These are phyloP conservation scores for Peromyscus melanophrys DNA, from an alignment of 2,797 vertebrate species.

Conservation along the genomic window DNA sequence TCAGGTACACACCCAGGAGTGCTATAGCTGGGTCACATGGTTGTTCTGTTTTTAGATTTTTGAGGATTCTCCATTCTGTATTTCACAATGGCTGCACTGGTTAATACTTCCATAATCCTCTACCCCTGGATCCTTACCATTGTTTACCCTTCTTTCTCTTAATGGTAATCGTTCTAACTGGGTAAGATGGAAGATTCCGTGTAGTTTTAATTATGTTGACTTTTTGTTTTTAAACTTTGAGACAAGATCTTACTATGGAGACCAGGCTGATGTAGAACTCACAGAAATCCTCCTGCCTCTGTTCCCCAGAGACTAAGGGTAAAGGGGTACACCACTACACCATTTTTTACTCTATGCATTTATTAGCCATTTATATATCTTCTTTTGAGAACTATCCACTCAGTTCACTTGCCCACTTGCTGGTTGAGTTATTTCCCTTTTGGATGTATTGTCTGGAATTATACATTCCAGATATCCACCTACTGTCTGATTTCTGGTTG, in stretches of 20 bases:
- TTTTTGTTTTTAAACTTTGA: neutral
- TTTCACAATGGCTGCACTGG: neutral
- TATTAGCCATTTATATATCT: neutral
- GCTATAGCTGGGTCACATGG: neutral
- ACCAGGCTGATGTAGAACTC: neutral
- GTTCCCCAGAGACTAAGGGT: neutral
- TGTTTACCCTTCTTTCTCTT: neutral
- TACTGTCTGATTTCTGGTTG: neutral
- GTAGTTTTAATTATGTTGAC: neutral
- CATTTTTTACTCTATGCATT: neutral
- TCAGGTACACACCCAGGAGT: neutral
- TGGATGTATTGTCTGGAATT: neutral
- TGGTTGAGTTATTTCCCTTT: neutral
- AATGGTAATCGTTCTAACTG: neutral
- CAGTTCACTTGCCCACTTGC: neutral
- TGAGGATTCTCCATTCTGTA: neutral
- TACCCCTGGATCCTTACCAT: neutral
- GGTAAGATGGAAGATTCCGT: neutral
- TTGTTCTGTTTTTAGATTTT: neutral
- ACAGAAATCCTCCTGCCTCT: neutral
- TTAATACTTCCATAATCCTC: neutral
- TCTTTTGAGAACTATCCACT: neutral
- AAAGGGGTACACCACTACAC: neutral
- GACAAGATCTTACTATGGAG: neutral
- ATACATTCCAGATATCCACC: neutral